Percentiles rank a stretch among this genome's conserved stretches.
These are phyloP conservation scores for Atta texana DNA, from an alignment of 1,140 invertebrate species.

Conservation along the genomic window DNA sequence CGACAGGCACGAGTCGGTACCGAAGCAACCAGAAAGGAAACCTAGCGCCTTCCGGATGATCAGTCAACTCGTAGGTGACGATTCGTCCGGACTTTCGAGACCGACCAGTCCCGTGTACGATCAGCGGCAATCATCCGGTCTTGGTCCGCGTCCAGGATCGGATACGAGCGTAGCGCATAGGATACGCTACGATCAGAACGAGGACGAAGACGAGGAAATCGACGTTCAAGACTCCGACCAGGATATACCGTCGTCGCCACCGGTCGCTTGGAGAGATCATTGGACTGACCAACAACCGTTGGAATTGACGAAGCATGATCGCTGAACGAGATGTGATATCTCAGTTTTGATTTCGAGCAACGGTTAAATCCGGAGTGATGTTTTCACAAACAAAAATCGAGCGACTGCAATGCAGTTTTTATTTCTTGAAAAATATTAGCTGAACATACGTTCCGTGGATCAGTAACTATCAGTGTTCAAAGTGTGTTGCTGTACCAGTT, in stretches of 20 bases:
- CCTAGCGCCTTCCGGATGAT: slow-evolving; percentile 85
- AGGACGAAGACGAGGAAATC: slow-evolving; percentile 89
- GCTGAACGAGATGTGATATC: slow-evolving; percentile 72
- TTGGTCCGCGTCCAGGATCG: slow-evolving; percentile 78
- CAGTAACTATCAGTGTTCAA: neutral
- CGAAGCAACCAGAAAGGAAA: slow-evolving; percentile 77
- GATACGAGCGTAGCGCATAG: slow-evolving; percentile 52
- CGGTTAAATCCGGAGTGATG: neutral
- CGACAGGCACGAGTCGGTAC: slow-evolving; percentile 84
- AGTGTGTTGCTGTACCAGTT: neutral
- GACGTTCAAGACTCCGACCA: slow-evolving; percentile 90
- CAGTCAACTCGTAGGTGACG: slow-evolving; percentile 82
- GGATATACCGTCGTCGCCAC: slow-evolving; percentile 78
- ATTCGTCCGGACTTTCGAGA: slow-evolving; percentile 85
- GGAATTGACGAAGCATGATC: slow-evolving; percentile 85
- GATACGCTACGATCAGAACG: slow-evolving; percentile 85
- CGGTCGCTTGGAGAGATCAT: slow-evolving; percentile 81
- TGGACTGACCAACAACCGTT: slow-evolving; percentile 85
- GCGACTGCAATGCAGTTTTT: neutral
- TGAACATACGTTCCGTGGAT: neutral
- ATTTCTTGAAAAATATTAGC: slow-evolving; percentile 11
- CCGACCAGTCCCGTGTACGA: slow-evolving; percentile 84
- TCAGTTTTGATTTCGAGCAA: neutral
- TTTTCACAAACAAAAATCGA: neutral
- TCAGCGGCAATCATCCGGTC: slow-evolving; percentile 72